Percentiles rank a stretch among this genome's conserved stretches.
Evolutionary conservation across 1,140 invertebrate genomes (phyloP).

Genomic region (Bemisia tabaci): DNA sequence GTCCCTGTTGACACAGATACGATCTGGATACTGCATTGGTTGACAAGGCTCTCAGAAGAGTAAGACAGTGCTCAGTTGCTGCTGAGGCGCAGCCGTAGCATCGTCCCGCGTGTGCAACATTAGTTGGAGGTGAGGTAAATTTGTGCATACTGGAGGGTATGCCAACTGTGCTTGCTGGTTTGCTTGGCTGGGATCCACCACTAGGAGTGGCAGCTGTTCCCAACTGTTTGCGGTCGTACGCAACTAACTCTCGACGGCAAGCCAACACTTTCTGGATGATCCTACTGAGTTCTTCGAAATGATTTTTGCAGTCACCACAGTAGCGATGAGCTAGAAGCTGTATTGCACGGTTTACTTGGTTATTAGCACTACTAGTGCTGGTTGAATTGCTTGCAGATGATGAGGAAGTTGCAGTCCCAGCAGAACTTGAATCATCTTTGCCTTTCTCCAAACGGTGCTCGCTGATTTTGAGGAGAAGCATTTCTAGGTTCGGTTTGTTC

Average conservation of each 20-base stretch:
- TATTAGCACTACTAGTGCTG: constrained; percentile 2
- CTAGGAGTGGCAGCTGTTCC: constrained; percentile 26
- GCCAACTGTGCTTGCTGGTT: constrained; percentile 30
- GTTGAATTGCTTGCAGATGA: not conserved
- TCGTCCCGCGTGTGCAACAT: constrained; percentile 29
- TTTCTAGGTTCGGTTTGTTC: constrained; percentile 75
- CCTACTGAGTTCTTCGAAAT: constrained; percentile 92
- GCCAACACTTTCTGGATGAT: constrained; percentile 83
- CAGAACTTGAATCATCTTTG: constrained; percentile 13
- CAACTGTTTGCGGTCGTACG: constrained; percentile 75
- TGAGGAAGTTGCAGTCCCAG: constrained; percentile 24
- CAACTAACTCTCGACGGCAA: constrained; percentile 76
- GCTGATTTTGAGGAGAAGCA: constrained; percentile 57
- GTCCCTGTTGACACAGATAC: constrained; percentile 67
- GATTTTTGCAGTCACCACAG: constrained; percentile 83
- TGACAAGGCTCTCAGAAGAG: constrained; percentile 78
- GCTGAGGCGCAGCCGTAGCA: constrained; percentile 77
- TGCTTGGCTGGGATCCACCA: constrained; percentile 10
- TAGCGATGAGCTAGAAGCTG: constrained; percentile 82
- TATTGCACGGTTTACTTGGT: constrained; percentile 60
- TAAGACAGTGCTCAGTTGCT: constrained; percentile 87
- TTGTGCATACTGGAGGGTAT: constrained; percentile 25
- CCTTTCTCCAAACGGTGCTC: constrained; percentile 49
- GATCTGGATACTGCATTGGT: constrained; percentile 63
- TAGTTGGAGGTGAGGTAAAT: constrained; percentile 30